phyloP scores from a whole-genome alignment of 2,797 vertebrate species.

The Pachyuromys duprasi region DNA sequence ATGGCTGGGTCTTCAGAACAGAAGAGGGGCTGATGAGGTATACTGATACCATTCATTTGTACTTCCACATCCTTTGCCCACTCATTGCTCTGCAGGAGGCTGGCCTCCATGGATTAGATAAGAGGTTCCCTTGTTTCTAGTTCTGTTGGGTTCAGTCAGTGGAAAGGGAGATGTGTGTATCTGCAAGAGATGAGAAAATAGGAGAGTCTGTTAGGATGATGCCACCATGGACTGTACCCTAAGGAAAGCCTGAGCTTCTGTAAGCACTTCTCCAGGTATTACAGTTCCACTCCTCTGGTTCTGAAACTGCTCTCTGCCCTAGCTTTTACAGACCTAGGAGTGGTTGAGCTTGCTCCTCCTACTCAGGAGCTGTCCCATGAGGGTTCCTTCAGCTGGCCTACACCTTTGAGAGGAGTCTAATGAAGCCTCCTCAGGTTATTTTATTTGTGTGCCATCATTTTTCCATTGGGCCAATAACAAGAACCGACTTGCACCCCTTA shows the following conservation, averaged over 20 bases:
- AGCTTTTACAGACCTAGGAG: neutral
- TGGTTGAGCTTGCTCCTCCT: neutral
- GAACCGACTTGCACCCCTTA: neutral
- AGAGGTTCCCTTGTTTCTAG: neutral
- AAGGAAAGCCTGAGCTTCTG: neutral
- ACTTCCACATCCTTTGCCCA: neutral
- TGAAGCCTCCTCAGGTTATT: neutral
- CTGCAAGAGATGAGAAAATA: neutral
- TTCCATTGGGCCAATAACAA: neutral
- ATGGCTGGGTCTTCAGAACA: neutral
- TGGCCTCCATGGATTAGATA: neutral
- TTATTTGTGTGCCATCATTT: neutral
- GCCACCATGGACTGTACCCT: neutral
- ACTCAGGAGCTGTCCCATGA: neutral
- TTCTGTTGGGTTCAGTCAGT: neutral
- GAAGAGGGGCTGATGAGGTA: fast-evolving
- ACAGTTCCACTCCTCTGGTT: neutral
- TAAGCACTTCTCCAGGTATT: neutral
- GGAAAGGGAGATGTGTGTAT: neutral
- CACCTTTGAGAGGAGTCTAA: neutral
- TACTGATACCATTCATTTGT: neutral
- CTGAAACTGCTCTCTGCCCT: neutral
- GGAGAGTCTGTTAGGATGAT: neutral
- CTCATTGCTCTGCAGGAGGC: neutral
- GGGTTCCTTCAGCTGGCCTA: neutral